Evolutionary conservation across 1,140 invertebrate genomes (phyloP), one percentile per base, ranked within the genome.

Genomic region (Tetramorium alpestre): DNA sequence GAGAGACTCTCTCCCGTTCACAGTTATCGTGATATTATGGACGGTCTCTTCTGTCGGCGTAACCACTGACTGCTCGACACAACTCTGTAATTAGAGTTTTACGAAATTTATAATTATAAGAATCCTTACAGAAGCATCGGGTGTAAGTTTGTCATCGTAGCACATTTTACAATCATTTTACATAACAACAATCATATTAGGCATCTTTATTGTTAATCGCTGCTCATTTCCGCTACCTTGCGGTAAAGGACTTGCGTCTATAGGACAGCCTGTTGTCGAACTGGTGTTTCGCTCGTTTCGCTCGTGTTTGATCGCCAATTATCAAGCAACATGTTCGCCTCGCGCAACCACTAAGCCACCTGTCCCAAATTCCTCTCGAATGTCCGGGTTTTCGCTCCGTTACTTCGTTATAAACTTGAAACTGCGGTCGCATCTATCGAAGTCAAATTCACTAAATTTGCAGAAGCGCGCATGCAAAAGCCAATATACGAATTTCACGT

Each of bases 301-400:
- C 73, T 78, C 78, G 51, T 91, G 87, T 91, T 91, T 91, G 86
- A 87, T 91, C 89, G 81, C 54, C 87, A 91, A 91, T 91, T 91
- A 91, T 91, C 90, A 87, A 85, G 41, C 11, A 60, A 80, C 58
- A 80, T 82, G 87, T 75, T 89, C 75, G 81, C 81, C 70, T 90
- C 85, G 82, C 86, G 73, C 78, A 77, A 88, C 89, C 89, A 91
- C 87, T 91, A 91, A 88, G 88, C 88, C 90, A 91, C 89, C 87
- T 91, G 92, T 92, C 92, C 92, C 89, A 93, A 92, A 93, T 93
- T 93, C 92, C 89, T 88, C 77, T 76, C 87, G 87, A 89, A 87
- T 90, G 86, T 92, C 92, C 92, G 90, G 87, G 89, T 91, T 91
- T 91, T 92, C 86, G 78, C 91, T 89, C 91, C 92, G 91, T 92